These are phyloP conservation scores for Selene dorsalis DNA, from an alignment of 2,797 vertebrate species.

Conservation along the genomic window DNA sequence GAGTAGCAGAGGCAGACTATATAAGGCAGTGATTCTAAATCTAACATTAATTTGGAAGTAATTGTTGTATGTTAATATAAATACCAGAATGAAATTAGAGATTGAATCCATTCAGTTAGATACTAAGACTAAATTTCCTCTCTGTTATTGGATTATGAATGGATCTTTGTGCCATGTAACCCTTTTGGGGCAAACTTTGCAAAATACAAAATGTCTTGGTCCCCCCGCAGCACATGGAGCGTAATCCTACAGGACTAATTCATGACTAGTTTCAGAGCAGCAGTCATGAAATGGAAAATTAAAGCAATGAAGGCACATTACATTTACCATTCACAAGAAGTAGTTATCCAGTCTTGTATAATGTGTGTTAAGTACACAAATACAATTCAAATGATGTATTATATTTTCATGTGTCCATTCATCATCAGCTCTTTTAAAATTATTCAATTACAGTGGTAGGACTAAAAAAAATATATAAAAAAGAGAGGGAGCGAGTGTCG, in stretches of 20 bases:
- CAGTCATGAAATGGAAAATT: conserved; percentile 26
- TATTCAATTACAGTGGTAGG: conserved; percentile 9
- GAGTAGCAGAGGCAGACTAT: too few relatives aligned
- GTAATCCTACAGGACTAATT: conserved; percentile 12
- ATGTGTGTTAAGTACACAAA: neutral
- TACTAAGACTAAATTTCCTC: neutral
- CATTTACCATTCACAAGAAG: neutral
- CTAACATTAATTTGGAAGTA: conserved; percentile 6
- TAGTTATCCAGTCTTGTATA: neutral
- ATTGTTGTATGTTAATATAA: conserved; percentile 7
- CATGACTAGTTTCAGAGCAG: conserved; percentile 8
- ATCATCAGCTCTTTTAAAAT: conserved; percentile 11
- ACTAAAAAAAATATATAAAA: neutral
- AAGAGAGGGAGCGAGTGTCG: neutral
- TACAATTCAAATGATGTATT: conserved; percentile 24
- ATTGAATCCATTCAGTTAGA: neutral
- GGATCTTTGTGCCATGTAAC: conserved; percentile 2
- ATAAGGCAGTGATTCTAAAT: too few relatives aligned
- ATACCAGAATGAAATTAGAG: conserved; percentile 4
- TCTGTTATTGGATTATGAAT: conserved; percentile 20
- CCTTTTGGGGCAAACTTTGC: neutral
- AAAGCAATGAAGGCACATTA: conserved; percentile 18
- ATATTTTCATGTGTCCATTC: conserved; percentile 25
- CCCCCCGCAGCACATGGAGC: neutral
- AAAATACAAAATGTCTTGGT: neutral